Evolutionary conservation across 2,113 vertebrate genomes (phyloP).

Genomic region (Brachirus orientalis): DNA sequence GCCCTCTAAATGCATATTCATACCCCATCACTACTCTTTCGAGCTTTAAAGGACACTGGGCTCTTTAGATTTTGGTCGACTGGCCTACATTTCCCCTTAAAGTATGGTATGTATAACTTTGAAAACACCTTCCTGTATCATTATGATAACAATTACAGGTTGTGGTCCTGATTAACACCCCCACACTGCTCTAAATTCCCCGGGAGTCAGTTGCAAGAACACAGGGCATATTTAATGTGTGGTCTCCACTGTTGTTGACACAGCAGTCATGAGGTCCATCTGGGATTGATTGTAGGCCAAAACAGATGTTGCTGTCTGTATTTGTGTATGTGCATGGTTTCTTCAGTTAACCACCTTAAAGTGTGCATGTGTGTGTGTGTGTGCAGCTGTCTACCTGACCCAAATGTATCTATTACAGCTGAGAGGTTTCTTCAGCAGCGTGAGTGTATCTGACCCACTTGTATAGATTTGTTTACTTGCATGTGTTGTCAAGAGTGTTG

Average conservation of each 20-base stretch:
- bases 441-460: constrained; percentile 42
- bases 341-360: constrained; percentile 10
- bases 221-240: constrained; percentile 48
- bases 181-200: constrained; percentile 33
- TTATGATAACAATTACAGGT: constrained; percentile 62
- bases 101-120: constrained; percentile 44
- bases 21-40: background rate
- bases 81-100: constrained; percentile 55
- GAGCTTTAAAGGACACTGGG: constrained; percentile 7
- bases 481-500: background rate
- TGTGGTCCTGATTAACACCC: constrained; percentile 54
- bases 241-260: constrained; percentile 55
- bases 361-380: constrained; percentile 26
- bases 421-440: constrained; percentile 42
- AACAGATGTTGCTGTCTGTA: constrained; percentile 68
- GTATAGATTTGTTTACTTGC: constrained; percentile 28
- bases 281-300: constrained; percentile 63
- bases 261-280: constrained; percentile 53
- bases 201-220: constrained; percentile 35
- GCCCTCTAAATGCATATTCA: constrained; percentile 56
- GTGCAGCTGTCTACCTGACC: constrained; percentile 62
- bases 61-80: constrained; percentile 31
- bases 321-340: constrained; percentile 2
- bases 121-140: constrained; percentile 46
- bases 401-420: constrained; percentile 57